Evolutionary conservation across 2,888 invertebrate species (phyloP).

Genomic region (Drosophila eohydei): DNA sequence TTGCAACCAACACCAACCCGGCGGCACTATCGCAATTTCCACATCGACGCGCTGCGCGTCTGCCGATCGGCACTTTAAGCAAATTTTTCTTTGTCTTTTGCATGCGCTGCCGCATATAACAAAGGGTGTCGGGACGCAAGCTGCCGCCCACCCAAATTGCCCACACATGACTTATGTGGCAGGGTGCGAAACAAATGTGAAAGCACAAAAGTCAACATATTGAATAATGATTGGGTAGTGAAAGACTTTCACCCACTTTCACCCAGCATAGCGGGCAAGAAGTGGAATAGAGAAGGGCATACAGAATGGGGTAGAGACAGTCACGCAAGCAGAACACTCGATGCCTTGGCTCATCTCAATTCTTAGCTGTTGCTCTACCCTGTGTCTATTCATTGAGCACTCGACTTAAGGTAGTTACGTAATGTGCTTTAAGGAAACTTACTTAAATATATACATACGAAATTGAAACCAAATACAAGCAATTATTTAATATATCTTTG

Average conservation of each 20-base stretch:
- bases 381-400: not conserved
- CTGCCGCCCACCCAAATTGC: slow-evolving; percentile 12
- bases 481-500: too few relatives aligned
- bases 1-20: slow-evolving; percentile 14
- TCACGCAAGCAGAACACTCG: slow-evolving; percentile 27
- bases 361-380: not conserved
- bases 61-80: slow-evolving; percentile 42
- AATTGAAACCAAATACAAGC: not conserved
- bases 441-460: not conserved
- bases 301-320: not conserved
- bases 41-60: slow-evolving; percentile 72
- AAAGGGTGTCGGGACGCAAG: slow-evolving; percentile 8
- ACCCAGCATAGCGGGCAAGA: slow-evolving; percentile 24
- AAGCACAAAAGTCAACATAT: slow-evolving; percentile 81
- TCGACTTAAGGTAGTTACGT: not conserved
- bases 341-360: not conserved
- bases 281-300: not conserved
- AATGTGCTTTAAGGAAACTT: not conserved
- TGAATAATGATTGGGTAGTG: slow-evolving; percentile 77
- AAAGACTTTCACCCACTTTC: slow-evolving; percentile 58
- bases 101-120: slow-evolving; percentile 43
- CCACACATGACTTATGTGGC: slow-evolving; percentile 72
- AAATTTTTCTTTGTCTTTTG: slow-evolving; percentile 76
- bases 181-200: slow-evolving; percentile 69
- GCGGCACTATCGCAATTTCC: slow-evolving; percentile 73